Percentiles rank a stretch among this genome's conserved stretches.
phyloP scores from a whole-genome alignment of 2,113 vertebrate species.

The Clarias magur region DNA sequence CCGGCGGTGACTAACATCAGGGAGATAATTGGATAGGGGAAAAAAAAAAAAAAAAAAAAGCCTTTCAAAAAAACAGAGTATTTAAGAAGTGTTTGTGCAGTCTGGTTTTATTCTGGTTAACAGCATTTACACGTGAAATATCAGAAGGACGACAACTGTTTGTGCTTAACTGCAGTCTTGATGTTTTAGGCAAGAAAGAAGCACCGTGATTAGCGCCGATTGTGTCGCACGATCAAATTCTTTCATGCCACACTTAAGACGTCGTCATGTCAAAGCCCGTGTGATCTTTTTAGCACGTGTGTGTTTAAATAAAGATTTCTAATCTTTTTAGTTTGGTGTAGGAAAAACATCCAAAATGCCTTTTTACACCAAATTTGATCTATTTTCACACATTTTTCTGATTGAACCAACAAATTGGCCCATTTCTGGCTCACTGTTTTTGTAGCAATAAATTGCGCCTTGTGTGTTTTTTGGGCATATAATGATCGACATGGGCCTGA shows the following conservation, averaged over 20 bases:
- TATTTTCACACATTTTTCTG: no score
- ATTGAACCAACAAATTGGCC: no score
- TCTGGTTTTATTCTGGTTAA: slow-evolving; percentile 5
- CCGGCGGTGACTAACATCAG: not conserved
- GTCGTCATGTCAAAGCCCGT: not conserved
- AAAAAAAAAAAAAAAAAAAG: not conserved
- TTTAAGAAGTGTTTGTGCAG: not conserved
- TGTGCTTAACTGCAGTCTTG: not conserved
- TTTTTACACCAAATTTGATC: not conserved
- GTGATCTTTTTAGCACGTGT: not conserved
- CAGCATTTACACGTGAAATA: not conserved
- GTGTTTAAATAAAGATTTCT: not conserved
- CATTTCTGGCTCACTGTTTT: no score
- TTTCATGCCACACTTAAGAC: not conserved
- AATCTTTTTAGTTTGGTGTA: not conserved
- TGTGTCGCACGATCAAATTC: not conserved
- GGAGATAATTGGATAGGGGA: not conserved
- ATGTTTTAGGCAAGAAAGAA: not conserved
- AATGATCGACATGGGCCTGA: no score
- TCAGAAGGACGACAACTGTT: not conserved
- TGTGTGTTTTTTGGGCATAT: not conserved
- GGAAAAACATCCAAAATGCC: not conserved
- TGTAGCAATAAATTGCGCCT: no score
- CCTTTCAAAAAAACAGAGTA: not conserved
- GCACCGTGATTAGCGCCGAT: not conserved